Evolutionary conservation across 1,140 invertebrate species (phyloP), one percentile per base, ranked within the genome.

Genomic region (Ericerus pela): DNA sequence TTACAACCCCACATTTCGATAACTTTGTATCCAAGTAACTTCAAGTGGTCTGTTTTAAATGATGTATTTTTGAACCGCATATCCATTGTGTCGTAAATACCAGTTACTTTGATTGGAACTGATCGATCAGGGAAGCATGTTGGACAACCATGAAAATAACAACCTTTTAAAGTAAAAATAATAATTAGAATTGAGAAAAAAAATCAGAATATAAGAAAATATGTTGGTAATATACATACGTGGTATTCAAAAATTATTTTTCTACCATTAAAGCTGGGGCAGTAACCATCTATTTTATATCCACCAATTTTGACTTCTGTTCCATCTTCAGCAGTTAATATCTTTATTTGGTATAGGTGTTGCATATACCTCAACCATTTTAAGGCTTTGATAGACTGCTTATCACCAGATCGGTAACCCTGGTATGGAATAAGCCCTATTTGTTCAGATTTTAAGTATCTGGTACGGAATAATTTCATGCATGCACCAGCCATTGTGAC

Each of bases 91-190:
- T 8, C 18, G 18, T 43, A 26, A 41, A 18, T 16, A 16, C 20
- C 20, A 18, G 37, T 16, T 6, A 41, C 20, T 51, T 26, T 4
- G 12, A 28, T 11, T 51, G 12, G 27, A 28, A 12, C 47, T 11
- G 18, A 12, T 28, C 47, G 14, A 11, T 5, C 11, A 22, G 22
- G 11, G 11, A 54, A 54, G 26, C 31, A 41, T 14, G 55, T 26
- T 53, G n/a, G 16, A 58, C 43, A 33, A 43, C 57, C 18, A 29
- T 58, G 26, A 55, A 56, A 61, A 57, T 57, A 11, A 61, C 59
- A 22, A 18, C 54, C 16, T 58, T 60, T 51, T 53, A 58, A 27
- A 59, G 26, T 4, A 5, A 27, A 53, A 52, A 58, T 41, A 8
- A 41, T 4, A 8, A 18, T 14, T 28, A 10, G 20, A 4, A 43